Evolutionary conservation across 2,888 invertebrate genomes (phyloP), one percentile per base, ranked within the genome.

Genomic region (Dioctria rufipes): DNA sequence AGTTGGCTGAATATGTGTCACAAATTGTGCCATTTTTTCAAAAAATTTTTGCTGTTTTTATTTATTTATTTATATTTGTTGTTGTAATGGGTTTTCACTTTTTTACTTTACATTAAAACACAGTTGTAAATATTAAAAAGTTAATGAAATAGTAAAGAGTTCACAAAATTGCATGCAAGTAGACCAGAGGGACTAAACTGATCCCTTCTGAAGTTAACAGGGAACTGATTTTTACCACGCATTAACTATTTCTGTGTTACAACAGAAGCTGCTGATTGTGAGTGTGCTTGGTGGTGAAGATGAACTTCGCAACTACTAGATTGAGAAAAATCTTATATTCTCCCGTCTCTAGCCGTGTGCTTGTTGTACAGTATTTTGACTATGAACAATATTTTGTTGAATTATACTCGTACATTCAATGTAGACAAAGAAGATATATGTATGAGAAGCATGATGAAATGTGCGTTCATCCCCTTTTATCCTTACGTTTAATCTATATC

Each of bases 1-100:
- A 42, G 91, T 91, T 54, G 91, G 91, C 86, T 91, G 91, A 84
- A 92, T 91, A 85, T 91, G 91, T 69, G 91, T 91, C 81, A 91
- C 91, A 86, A 92, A 92, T 86, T 92, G 91, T 84, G 92, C 91
- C 92, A 92, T 92, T 83, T 75, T 84, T 43, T 46, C 4, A 6
- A 39, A 81, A 25, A 1, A 84, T 81, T 61, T 11, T 25, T 37
- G 9, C 25, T 25, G 25, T 25, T 25, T 25, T 25, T 25, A 25
- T 25, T 25, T 25, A 25, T 25, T 25, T 25, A 25, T 25, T 25
- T 25, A 25, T 25, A 25, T 25, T 25, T 25, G 25, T 25, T 25
- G 25, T 25, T 25, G 25, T 25, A 25, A 25, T 25, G 25, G 25
- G n/a, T 63, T 78, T 77, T 75, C 63, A 61, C 46, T 77, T 77